Base-by-base conservation (phyloP, 2,888 invertebrate genomes). In the Julus scandinavius region DNA sequence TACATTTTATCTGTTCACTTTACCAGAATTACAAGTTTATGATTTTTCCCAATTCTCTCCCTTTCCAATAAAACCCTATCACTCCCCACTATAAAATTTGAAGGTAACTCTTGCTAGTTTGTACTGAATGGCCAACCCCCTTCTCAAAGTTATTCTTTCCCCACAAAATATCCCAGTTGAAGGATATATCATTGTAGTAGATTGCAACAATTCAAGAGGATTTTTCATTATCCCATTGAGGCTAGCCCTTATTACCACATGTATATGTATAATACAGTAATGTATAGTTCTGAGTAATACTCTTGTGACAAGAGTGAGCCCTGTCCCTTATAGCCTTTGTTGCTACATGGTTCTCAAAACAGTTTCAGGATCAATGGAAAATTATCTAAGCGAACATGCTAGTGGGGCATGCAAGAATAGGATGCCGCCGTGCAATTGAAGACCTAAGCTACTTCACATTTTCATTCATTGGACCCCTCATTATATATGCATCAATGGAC, bases 241-340 rank as follows among this genome's bases (percentile, higher is more conserved):
- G 29, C 80, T 80, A 80, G 15, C 80, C 80, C 80, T 40, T 40
- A 80, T 38, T 80, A 80, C 80, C 80, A 80, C 80, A 13, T 40
- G 5, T 45, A 29, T 1, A 45, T 45, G 80, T 80, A 80, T 80
- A 80, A 80, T 80, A 38, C 38, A 11, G 13, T 80, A 80, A 38
- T 80, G 80, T 40, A 54, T 54, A 20, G 63, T 0, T 38, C 80
- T 80, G 80, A 80, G 38, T 80, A 45, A 45, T 80, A 80, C 38
- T 29, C 38, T 80, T 29, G 29, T 11, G 29, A 72, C 29, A 72
- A 72, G 72, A 72, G 72, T 29, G 29, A n/a, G 4, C 80, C 80
- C 80, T 72, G 63, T 20, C 63, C 63, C 63, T 72, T 38, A 80
- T 38, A 54, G 54, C 80, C 38, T 80, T 80, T 80, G 80, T 80